phyloP scores from a whole-genome alignment of 2,797 vertebrate species.

The Muraenolepis orangiensis region DNA sequence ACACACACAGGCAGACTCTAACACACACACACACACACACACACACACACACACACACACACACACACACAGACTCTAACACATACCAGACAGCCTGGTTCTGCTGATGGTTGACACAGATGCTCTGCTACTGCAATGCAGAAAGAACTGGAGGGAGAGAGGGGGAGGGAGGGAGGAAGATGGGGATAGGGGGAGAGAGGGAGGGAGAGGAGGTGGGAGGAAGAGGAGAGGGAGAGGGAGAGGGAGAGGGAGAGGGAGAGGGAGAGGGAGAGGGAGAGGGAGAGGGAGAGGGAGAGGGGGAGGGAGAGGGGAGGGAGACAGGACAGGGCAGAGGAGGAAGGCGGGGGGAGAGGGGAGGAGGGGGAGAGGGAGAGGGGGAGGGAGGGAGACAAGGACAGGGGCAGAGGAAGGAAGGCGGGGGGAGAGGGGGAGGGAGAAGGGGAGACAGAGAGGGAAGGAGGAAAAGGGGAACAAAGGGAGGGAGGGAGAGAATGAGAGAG shows the following conservation, averaged over 20 bases:
- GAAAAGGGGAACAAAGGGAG: no score
- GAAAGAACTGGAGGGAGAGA: not conserved
- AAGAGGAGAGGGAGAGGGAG: conserved; percentile 2
- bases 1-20: not conserved
- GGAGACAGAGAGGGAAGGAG: no score
- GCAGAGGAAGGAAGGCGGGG: no score
- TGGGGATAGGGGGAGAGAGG: not conserved
- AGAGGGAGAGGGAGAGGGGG: no score
- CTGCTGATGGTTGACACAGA: not conserved
- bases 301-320: no score
- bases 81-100: not conserved
- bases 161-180: not conserved
- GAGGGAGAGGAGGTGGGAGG: conserved; percentile 13
- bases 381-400: no score
- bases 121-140: conserved; percentile 1
- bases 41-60: not conserved
- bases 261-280: not conserved
- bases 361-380: no score
- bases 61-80: not conserved
- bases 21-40: not conserved
- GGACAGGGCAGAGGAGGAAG: no score
- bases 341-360: no score
- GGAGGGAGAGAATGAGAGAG: no score
- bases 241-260: conserved; percentile 7
- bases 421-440: no score